Evolutionary conservation across 92 coral and sea anemone species (phyloP).

Genomic region (Metridium senile): DNA sequence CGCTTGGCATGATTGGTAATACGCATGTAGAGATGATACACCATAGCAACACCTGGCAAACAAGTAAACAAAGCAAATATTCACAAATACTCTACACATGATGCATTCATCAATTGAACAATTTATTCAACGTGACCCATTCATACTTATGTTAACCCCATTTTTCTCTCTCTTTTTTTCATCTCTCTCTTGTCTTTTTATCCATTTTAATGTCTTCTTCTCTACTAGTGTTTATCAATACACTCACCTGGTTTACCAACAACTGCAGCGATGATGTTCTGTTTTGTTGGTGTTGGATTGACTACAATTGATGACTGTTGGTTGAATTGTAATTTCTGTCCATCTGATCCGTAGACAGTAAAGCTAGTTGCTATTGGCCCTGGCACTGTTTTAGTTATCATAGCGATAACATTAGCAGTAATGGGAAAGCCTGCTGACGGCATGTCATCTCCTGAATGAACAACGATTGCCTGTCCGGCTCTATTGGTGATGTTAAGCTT

Average conservation of each 20-base stretch:
- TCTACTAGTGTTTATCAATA: background rate
- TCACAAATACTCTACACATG: background rate
- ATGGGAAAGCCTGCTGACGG: conserved; percentile 83
- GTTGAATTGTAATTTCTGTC: conserved; percentile 63
- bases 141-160: too few relatives aligned
- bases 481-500: conserved; percentile 74
- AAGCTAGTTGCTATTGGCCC: conserved; percentile 61
- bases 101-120: background rate
- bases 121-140: too few relatives aligned
- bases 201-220: background rate
- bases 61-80: background rate
- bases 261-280: conserved; percentile 43
- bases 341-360: conserved; percentile 63
- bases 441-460: conserved; percentile 81
- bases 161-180: background rate
- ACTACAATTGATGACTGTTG: conserved; percentile 53
- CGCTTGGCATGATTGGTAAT: conserved; percentile 70
- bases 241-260: conserved; percentile 70
- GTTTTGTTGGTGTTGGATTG: conserved; percentile 64
- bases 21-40: conserved; percentile 62
- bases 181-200: background rate
- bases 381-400: conserved; percentile 78
- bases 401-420: conserved; percentile 61
- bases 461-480: conserved; percentile 62
- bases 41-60: conserved; percentile 53